Evolutionary conservation across 2,888 invertebrate genomes (phyloP).

Genomic region (Tachina grossa): DNA sequence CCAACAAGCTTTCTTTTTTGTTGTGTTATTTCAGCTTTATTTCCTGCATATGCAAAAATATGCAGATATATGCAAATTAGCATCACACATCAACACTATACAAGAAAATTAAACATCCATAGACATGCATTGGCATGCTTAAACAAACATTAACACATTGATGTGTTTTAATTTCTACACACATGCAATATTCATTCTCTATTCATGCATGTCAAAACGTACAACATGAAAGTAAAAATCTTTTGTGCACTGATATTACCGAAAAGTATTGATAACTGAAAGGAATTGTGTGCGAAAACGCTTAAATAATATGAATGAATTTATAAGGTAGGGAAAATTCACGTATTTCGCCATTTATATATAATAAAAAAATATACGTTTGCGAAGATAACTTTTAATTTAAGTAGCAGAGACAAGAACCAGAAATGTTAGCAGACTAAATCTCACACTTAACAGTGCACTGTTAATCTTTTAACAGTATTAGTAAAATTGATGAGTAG

Average conservation of each 20-base stretch:
- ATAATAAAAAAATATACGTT: too few relatives aligned
- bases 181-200: constrained; percentile 21
- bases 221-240: constrained; percentile 25
- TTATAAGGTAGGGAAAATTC: too few relatives aligned
- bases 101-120: constrained; percentile 40
- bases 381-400: too few relatives aligned
- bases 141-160: constrained; percentile 39
- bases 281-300: neutral
- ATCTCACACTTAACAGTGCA: too few relatives aligned
- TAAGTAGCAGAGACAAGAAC: too few relatives aligned
- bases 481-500: too few relatives aligned
- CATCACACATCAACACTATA: constrained; percentile 66
- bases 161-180: constrained; percentile 41
- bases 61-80: constrained; percentile 66
- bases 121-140: constrained; percentile 29
- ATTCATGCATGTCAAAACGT: constrained; percentile 28
- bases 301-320: neutral
- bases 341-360: too few relatives aligned
- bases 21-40: constrained; percentile 5
- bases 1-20: constrained; percentile 37
- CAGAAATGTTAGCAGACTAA: too few relatives aligned
- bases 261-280: constrained; percentile 19
- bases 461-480: too few relatives aligned
- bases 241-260: neutral
- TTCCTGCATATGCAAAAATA: constrained; percentile 14